These are phyloP conservation scores for Podarcis siculus DNA, from an alignment of 2,797 vertebrate species.

Conservation along the genomic window DNA sequence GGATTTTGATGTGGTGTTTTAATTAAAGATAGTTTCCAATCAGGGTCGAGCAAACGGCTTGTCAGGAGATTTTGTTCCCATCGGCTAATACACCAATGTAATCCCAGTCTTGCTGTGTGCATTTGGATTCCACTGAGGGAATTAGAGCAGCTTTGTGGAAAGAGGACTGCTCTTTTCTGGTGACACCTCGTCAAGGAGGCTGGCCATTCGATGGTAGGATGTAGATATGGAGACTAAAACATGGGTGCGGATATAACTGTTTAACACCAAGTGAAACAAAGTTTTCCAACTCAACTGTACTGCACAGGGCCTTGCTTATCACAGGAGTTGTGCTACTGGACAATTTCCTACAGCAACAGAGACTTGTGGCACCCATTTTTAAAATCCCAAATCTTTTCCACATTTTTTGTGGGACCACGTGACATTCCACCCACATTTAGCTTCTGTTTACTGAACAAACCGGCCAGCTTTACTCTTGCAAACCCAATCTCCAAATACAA, in stretches of 20 bases:
- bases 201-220: accelerated
- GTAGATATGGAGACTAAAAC: not conserved
- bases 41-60: slow-evolving; percentile 66
- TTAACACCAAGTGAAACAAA: not conserved
- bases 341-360: not conserved
- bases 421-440: not conserved
- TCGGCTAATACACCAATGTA: slow-evolving; percentile 42
- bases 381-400: not conserved
- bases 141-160: slow-evolving; percentile 2
- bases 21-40: slow-evolving; percentile 81
- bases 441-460: not conserved
- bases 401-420: not conserved
- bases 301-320: not conserved
- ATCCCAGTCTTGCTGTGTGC: slow-evolving; percentile 43
- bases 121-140: slow-evolving; percentile 24
- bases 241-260: not conserved
- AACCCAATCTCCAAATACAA: not conserved
- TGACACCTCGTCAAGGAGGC: not conserved
- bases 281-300: not conserved
- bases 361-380: not conserved
- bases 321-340: not conserved
- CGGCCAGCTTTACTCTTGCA: not conserved
- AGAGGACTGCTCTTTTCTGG: slow-evolving; percentile 13
- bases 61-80: slow-evolving; percentile 65
- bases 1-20: slow-evolving; percentile 77